phyloP scores from a whole-genome alignment of 1,140 invertebrate species.

The Aphaenogaster ashmeadi region DNA sequence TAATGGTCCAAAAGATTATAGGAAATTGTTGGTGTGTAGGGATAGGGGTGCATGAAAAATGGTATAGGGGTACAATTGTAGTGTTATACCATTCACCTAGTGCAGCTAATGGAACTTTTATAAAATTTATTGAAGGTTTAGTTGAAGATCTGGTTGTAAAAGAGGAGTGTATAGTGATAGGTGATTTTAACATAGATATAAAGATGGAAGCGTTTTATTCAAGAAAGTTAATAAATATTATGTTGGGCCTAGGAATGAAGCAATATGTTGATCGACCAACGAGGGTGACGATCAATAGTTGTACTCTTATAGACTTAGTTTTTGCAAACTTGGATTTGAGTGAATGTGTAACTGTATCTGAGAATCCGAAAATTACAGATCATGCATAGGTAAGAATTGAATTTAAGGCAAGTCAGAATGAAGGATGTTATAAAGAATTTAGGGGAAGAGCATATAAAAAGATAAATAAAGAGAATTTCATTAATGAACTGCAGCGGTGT shows the following conservation, averaged over 20 bases:
- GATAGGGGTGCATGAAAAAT: background rate
- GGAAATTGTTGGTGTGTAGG: slow-evolving; percentile 4
- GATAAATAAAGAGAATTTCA: too few species aligned
- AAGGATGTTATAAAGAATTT: too few species aligned
- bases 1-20: slow-evolving; percentile 5
- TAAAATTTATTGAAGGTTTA: slow-evolving; percentile 11
- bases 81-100: slow-evolving; percentile 8
- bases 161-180: slow-evolving; percentile 22
- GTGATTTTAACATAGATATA: slow-evolving; percentile 8
- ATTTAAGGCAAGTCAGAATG: background rate
- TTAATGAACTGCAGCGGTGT: too few species aligned
- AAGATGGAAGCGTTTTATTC: too few species aligned
- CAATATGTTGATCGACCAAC: slow-evolving; percentile 10
- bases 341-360: background rate
- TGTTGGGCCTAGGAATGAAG: slow-evolving; percentile 13
- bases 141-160: background rate
- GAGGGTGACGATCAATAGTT: background rate
- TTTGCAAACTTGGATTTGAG: slow-evolving; percentile 12
- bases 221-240: background rate
- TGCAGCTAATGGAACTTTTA: background rate
- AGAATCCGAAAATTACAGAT: slow-evolving; percentile 40
- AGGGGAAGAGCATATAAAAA: too few species aligned
- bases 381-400: slow-evolving; percentile 32
- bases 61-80: background rate
- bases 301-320: slow-evolving; percentile 31